phyloP scores from a whole-genome alignment of 2,888 invertebrate species.

The Campoletis raptor region DNA sequence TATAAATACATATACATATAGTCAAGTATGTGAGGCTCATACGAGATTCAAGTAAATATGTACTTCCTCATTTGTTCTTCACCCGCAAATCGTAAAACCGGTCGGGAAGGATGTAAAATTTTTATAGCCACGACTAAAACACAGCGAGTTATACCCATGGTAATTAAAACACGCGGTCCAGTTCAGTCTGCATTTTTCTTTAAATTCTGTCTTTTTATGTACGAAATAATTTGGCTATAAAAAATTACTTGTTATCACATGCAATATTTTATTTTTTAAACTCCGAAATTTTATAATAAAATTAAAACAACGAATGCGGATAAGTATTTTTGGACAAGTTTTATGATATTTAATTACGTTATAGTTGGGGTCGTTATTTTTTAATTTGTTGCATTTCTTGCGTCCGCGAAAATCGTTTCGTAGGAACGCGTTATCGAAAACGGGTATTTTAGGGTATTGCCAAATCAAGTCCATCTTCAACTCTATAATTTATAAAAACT shows the following conservation, averaged over 20 bases:
- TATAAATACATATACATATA: neutral
- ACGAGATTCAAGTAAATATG: conserved; percentile 22
- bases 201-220: neutral
- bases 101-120: neutral
- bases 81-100: conserved; percentile 35
- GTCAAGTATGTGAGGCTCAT: conserved; percentile 9
- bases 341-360: neutral
- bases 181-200: neutral
- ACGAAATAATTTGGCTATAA: neutral
- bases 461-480: too few species aligned
- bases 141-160: neutral
- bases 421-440: too few species aligned
- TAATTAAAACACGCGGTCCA: neutral
- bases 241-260: neutral
- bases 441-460: too few species aligned
- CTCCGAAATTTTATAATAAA: neutral
- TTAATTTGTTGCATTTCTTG: neutral
- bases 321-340: neutral
- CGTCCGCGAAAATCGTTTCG: too few species aligned
- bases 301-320: neutral
- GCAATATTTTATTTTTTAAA: neutral
- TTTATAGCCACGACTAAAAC: conserved; percentile 7
- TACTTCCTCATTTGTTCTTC: conserved; percentile 39
- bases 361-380: neutral
- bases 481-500: too few species aligned